Percentiles rank a stretch among this genome's conserved stretches.
Evolutionary conservation across 2,888 invertebrate species (phyloP).

Genomic region (Eupithecia abbreviata): DNA sequence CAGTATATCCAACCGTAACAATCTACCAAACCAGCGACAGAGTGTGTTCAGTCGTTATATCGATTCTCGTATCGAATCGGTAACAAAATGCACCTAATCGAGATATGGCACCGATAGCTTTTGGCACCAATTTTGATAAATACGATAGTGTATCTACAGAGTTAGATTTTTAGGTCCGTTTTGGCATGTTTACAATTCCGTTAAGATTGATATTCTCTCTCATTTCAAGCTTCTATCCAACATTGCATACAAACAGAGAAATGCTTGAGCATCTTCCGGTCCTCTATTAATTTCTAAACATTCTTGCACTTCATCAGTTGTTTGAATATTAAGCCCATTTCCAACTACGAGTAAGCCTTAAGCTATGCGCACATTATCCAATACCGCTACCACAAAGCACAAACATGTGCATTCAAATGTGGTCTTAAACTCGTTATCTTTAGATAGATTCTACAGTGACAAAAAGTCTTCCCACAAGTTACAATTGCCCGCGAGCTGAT

Average conservation of each 20-base stretch:
- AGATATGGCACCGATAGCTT: slow-evolving; percentile 38
- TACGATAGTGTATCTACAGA: slow-evolving; percentile 17
- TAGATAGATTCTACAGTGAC: too few relatives aligned
- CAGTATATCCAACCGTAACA: slow-evolving; percentile 16
- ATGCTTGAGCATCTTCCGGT: background rate
- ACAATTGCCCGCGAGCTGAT: too few relatives aligned
- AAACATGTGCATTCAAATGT: too few relatives aligned
- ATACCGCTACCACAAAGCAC: too few relatives aligned
- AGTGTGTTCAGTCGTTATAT: slow-evolving; percentile 16
- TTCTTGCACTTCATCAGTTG: background rate
- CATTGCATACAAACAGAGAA: background rate
- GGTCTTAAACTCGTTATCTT: too few relatives aligned
- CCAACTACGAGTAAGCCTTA: background rate
- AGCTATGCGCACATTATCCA: too few relatives aligned
- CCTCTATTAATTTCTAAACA: background rate
- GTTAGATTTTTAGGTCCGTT: slow-evolving; percentile 5
- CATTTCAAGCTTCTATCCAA: background rate
- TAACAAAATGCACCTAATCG: slow-evolving; percentile 14
- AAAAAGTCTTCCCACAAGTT: too few relatives aligned
- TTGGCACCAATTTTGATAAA: slow-evolving; percentile 42
- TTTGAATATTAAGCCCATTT: background rate
- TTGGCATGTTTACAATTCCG: slow-evolving; percentile 6
- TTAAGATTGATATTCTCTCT: background rate
- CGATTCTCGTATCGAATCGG: background rate
- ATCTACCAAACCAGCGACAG: slow-evolving; percentile 48